Conservation (phyloP, 2,113 vertebrate species). For the Python bivittatus region DNA sequence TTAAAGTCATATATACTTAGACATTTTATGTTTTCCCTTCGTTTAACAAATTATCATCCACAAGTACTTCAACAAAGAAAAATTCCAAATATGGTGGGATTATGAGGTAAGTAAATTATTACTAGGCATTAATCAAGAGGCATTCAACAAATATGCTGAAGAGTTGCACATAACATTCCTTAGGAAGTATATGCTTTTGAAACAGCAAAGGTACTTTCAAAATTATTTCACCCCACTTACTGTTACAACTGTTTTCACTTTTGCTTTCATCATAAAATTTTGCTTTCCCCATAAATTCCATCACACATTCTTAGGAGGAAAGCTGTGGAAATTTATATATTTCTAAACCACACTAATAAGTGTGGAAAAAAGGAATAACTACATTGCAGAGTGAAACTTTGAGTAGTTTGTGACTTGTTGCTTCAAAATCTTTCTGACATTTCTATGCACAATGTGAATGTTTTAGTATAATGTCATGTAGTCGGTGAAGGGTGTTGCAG, state of each 20-base stretch:
- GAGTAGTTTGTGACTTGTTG: neutral
- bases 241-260: conserved; percentile 19
- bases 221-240: neutral
- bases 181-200: neutral
- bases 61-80: neutral
- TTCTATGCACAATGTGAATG: conserved; percentile 16
- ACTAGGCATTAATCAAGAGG: neutral
- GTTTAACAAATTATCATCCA: neutral
- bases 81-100: neutral
- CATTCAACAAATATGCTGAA: neutral
- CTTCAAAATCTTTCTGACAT: neutral
- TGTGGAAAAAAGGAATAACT: conserved; percentile 63
- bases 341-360: conserved; percentile 69
- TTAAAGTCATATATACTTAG: neutral
- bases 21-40: neutral
- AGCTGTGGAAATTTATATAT: conserved; percentile 42
- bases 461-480: conserved; percentile 3
- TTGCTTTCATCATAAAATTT: conserved; percentile 51
- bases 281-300: conserved; percentile 59
- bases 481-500: neutral
- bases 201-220: neutral
- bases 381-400: conserved; percentile 24
- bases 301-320: conserved; percentile 39
- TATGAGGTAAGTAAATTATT: no score
- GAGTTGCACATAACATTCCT: neutral